Conservation (phyloP, 2,113 vertebrate genomes). For the Mobula birostris region DNA sequence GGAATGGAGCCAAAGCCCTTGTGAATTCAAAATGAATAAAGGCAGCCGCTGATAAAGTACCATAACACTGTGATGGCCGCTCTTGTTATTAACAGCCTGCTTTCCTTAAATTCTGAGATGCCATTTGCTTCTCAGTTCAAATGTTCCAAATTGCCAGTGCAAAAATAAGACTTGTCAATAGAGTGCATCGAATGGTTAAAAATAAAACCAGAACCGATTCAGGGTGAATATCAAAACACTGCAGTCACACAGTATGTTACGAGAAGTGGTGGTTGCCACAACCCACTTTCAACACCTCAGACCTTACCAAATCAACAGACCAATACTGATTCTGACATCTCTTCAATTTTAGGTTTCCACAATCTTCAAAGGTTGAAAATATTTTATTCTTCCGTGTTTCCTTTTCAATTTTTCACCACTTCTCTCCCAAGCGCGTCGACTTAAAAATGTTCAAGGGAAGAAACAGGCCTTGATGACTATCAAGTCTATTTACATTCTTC, state of each 20-base stretch:
- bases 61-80: not conserved
- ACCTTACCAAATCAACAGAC: not conserved
- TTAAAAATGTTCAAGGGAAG: not conserved
- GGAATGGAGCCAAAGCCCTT: not conserved
- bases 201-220: not conserved
- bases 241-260: not conserved
- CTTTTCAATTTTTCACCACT: not conserved
- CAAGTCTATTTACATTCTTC: not conserved
- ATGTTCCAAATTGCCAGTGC: not conserved
- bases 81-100: not conserved
- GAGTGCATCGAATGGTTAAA: not conserved
- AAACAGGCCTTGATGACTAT: not conserved
- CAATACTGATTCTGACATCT: not conserved
- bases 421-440: not conserved
- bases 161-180: not conserved
- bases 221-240: not conserved
- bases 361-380: not conserved
- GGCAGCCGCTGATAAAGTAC: not conserved
- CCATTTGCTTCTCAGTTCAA: not conserved
- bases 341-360: not conserved
- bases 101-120: not conserved
- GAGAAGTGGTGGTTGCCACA: not conserved
- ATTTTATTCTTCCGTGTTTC: not conserved
- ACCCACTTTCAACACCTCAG: not conserved
- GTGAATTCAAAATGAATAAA: slow-evolving; percentile 21